Conservation (phyloP, 2,888 invertebrate genomes). For the Gastrophysa polygoni region DNA sequence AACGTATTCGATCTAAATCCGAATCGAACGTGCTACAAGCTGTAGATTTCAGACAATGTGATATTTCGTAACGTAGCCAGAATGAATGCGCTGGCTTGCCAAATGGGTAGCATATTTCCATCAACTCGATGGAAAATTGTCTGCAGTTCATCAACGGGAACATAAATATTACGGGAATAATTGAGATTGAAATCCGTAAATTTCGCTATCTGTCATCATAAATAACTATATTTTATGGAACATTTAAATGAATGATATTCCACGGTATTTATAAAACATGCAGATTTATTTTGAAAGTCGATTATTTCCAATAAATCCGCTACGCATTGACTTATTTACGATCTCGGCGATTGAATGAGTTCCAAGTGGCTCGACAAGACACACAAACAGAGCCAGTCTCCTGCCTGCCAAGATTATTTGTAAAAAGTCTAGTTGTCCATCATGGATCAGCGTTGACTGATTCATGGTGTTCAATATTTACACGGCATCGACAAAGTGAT, state of each 20-base stretch:
- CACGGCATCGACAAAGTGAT: slow-evolving; percentile 45
- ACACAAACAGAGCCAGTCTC: slow-evolving; percentile 31
- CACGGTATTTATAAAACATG: slow-evolving; percentile 49
- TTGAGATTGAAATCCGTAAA: slow-evolving; percentile 36
- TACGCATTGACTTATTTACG: slow-evolving; percentile 46
- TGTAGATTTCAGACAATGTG: slow-evolving; percentile 2
- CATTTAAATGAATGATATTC: slow-evolving; percentile 51
- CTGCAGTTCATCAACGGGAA: slow-evolving; percentile 37
- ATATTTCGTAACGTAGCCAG: neutral
- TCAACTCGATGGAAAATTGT: slow-evolving; percentile 24
- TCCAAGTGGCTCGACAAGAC: slow-evolving; percentile 39
- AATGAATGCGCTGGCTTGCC: neutral
- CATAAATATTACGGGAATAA: slow-evolving; percentile 38
- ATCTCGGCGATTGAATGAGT: slow-evolving; percentile 45
- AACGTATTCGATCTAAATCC: too few relatives aligned
- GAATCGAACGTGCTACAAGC: too few relatives aligned
- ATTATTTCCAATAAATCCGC: slow-evolving; percentile 46
- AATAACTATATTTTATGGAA: slow-evolving; percentile 49
- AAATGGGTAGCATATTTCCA: slow-evolving; percentile 4
- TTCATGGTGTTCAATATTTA: slow-evolving; percentile 59
- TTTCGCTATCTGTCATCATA: slow-evolving; percentile 47
- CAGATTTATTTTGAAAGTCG: slow-evolving; percentile 49
- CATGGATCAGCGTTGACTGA: slow-evolving; percentile 50
- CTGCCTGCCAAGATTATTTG: slow-evolving; percentile 43
- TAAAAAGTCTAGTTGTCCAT: slow-evolving; percentile 48